phyloP scores from a whole-genome alignment of 2,888 invertebrate genomes.

The Lepidochrysops patricia region DNA sequence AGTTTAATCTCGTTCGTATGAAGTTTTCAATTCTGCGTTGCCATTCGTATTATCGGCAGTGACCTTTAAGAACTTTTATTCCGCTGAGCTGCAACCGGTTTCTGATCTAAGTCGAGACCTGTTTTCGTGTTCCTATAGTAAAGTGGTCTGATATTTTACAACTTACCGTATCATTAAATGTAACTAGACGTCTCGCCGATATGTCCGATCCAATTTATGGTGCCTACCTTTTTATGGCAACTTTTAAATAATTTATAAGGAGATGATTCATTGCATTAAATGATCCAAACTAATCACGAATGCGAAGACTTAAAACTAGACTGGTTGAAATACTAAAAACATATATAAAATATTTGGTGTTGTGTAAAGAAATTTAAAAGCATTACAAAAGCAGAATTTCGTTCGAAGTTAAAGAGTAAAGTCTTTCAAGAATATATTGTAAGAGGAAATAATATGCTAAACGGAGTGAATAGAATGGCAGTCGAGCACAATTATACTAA shows the following conservation, averaged over 20 bases:
- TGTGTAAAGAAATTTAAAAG: background rate
- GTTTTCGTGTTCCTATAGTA: conserved; percentile 29
- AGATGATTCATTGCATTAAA: background rate
- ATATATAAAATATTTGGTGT: background rate
- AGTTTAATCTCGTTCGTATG: conserved; percentile 17
- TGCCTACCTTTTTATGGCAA: conserved; percentile 3
- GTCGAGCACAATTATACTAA: conserved; percentile 5
- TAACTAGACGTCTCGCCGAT: conserved; percentile 18
- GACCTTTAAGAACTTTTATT: conserved; percentile 38
- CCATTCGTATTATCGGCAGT: conserved; percentile 31
- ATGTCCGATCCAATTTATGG: conserved; percentile 1
- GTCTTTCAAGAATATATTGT: background rate
- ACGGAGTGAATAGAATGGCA: conserved; percentile 4
- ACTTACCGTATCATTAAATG: conserved; percentile 25
- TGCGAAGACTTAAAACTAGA: background rate
- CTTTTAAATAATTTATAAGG: background rate
- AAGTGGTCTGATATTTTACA: conserved; percentile 24
- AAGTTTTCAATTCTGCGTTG: conserved; percentile 15
- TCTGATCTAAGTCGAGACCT: conserved; percentile 27
- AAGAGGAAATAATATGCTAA: conserved; percentile 2
- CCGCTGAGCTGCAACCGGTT: conserved; percentile 36
- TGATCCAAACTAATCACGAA: background rate
- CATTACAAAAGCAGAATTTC: background rate
- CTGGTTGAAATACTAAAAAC: background rate
- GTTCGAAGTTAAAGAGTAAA: background rate